phyloP scores from a whole-genome alignment of 2,888 invertebrate genomes.

The Drosophila bunnanda region DNA sequence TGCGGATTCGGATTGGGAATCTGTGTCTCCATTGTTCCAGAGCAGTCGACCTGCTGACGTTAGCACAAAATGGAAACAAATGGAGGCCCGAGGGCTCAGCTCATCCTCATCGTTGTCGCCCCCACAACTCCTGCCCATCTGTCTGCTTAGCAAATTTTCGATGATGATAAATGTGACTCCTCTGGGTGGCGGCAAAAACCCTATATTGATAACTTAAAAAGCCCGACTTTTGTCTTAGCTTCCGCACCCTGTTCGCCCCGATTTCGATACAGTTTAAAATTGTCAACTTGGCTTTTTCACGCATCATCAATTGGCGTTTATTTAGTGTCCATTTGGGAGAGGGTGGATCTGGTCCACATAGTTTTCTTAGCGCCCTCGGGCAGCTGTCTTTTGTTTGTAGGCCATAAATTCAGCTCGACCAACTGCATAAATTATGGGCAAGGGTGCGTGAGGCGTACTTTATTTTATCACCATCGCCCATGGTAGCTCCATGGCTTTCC shows the following conservation, averaged over 20 bases:
- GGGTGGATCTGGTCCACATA: conserved; percentile 34
- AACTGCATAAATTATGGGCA: conserved; percentile 70
- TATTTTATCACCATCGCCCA: conserved; percentile 63
- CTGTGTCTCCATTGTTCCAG: conserved; percentile 59
- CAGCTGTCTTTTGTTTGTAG: conserved; percentile 74
- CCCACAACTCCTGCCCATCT: conserved; percentile 31
- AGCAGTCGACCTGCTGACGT: conserved; percentile 73
- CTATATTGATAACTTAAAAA: conserved; percentile 40
- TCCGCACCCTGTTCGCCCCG: not conserved
- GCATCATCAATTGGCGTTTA: conserved; percentile 76
- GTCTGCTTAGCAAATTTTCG: conserved; percentile 61
- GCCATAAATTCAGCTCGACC: conserved; percentile 67
- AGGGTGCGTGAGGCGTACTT: conserved; percentile 59
- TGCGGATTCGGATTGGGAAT: conserved; percentile 15
- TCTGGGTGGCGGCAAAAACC: conserved; percentile 18
- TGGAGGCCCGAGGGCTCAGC: conserved; percentile 56
- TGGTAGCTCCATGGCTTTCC: conserved; percentile 1
- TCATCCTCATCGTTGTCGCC: conserved; percentile 15
- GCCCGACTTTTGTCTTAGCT: conserved; percentile 21
- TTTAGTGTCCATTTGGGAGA: conserved; percentile 68
- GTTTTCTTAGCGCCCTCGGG: conserved; percentile 59
- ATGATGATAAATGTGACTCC: conserved; percentile 73
- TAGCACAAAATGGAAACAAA: conserved; percentile 79
- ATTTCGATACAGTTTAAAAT: conserved; percentile 70
- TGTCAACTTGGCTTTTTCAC: conserved; percentile 73